Evolutionary conservation across 1,140 invertebrate genomes (phyloP).

Genomic region (Aphelinus atriplicis): DNA sequence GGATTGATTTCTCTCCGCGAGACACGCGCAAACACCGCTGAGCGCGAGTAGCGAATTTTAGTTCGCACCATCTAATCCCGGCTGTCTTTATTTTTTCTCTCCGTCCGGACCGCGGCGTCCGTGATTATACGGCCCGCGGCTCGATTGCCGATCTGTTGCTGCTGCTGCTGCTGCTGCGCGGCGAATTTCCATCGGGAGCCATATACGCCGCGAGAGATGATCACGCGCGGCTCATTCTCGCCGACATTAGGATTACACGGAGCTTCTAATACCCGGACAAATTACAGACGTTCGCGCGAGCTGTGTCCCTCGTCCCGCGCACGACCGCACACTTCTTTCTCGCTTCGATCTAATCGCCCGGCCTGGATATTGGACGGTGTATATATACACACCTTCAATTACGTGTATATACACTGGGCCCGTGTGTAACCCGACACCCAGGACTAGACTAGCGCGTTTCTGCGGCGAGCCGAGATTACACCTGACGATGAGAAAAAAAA

Average conservation of each 20-base stretch:
- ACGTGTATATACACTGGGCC: neutral
- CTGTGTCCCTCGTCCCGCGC: conserved; percentile 15
- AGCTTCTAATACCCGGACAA: conserved; percentile 19
- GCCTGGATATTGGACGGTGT: conserved; percentile 3
- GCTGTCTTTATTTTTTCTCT: neutral
- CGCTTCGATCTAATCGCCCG: conserved; percentile 18
- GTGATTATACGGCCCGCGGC: conserved; percentile 6
- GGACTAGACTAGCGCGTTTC: neutral
- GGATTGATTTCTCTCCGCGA: no score
- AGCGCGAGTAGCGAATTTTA: no score
- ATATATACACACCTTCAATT: conserved; percentile 1
- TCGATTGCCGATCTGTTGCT: neutral
- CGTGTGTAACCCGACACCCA: conserved; percentile 15
- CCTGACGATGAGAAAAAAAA: no score
- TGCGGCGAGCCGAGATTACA: neutral
- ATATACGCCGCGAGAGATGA: neutral
- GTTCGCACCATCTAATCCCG: no score
- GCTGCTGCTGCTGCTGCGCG: neutral
- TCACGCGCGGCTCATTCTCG: conserved; percentile 19
- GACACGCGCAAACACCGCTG: no score
- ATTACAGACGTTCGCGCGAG: neutral
- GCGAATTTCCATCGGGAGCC: conserved; percentile 32
- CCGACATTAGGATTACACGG: conserved; percentile 8
- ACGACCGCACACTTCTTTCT: neutral
- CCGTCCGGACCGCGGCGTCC: no score